A percentile compares a stretch with the other conserved stretches of the same genome.
Evolutionary conservation across 2,888 invertebrate species (phyloP).

Genomic region (Imbricaverruca yamaguchii): DNA sequence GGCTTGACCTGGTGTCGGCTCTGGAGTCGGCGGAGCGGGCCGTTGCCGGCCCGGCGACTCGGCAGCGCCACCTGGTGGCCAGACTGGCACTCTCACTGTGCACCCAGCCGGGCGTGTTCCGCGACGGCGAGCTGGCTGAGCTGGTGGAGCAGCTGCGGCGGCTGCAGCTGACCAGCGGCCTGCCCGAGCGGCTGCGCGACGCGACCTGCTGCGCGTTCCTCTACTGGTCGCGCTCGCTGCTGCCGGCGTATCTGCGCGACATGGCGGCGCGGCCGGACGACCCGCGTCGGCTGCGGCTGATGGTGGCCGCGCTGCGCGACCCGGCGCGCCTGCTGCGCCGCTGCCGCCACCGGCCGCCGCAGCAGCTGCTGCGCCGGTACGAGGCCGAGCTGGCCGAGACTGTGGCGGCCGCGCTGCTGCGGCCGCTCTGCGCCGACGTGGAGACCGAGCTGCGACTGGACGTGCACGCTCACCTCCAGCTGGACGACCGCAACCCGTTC

Average conservation of each 20-base stretch:
- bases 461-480: constrained; percentile 81
- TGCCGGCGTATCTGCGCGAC: constrained; percentile 28
- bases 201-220: constrained; percentile 31
- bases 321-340: neutral
- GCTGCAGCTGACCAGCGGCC: constrained; percentile 31
- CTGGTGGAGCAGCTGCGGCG: constrained; percentile 30
- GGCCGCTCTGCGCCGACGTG: constrained; percentile 57
- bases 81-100: constrained; percentile 29
- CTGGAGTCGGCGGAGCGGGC: constrained; percentile 32
- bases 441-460: constrained; percentile 89
- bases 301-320: constrained; percentile 22
- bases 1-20: constrained; percentile 32
- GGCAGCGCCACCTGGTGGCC: constrained; percentile 27
- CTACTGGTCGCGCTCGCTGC: constrained; percentile 5
- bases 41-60: constrained; percentile 32
- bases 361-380: constrained; percentile 20
- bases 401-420: constrained; percentile 81
- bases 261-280: constrained; percentile 24
- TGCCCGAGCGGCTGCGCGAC: constrained; percentile 28
- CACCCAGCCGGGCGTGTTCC: constrained; percentile 13
- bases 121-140: constrained; percentile 29
- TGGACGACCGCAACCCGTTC: constrained; percentile 58
- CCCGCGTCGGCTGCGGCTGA: constrained; percentile 23
- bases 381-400: constrained; percentile 50
- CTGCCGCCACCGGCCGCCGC: constrained; percentile 12